Conservation (phyloP, 1,140 invertebrate genomes). For the Diorhabda elongata region DNA sequence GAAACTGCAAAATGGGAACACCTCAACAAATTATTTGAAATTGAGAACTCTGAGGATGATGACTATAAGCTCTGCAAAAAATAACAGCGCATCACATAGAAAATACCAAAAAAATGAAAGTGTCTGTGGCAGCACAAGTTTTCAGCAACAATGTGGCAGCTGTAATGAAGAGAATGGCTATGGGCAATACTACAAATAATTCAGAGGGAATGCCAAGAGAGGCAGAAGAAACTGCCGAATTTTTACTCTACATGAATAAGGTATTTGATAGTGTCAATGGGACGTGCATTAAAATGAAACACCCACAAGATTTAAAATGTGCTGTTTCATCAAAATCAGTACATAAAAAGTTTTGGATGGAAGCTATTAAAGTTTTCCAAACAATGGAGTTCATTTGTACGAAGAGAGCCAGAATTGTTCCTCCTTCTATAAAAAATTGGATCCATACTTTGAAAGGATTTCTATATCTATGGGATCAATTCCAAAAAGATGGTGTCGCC, state of each 20-base stretch:
- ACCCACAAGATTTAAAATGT: conserved; percentile 6
- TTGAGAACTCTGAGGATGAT: conserved; percentile 8
- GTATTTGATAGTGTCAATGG: conserved; percentile 16
- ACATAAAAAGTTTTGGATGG: conserved; percentile 2
- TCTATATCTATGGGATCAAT: conserved; percentile 4
- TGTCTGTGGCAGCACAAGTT: conserved; percentile 13
- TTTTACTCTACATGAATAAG: conserved; percentile 13
- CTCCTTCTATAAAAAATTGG: conserved; percentile 14
- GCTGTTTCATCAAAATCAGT: conserved; percentile 7
- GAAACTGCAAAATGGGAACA: conserved; percentile 9
- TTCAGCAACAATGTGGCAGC: conserved; percentile 20
- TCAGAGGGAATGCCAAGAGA: background rate
- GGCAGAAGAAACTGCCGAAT: conserved; percentile 11
- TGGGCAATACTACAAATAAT: conserved; percentile 1
- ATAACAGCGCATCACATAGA: conserved; percentile 9
- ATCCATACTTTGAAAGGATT: conserved; percentile 17
- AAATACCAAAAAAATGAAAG: conserved; percentile 21
- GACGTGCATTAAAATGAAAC: background rate
- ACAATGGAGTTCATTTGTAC: conserved; percentile 1
- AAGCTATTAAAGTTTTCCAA: conserved; percentile 3
- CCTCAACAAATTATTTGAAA: conserved; percentile 9
- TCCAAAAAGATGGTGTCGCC: background rate
- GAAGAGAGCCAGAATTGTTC: conserved; percentile 5
- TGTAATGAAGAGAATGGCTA: conserved; percentile 12
- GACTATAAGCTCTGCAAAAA: conserved; percentile 17